Evolutionary conservation across 2,113 vertebrate genomes (phyloP), one percentile per base, ranked within the genome.

Genomic region (Sclerurus mexicanus): DNA sequence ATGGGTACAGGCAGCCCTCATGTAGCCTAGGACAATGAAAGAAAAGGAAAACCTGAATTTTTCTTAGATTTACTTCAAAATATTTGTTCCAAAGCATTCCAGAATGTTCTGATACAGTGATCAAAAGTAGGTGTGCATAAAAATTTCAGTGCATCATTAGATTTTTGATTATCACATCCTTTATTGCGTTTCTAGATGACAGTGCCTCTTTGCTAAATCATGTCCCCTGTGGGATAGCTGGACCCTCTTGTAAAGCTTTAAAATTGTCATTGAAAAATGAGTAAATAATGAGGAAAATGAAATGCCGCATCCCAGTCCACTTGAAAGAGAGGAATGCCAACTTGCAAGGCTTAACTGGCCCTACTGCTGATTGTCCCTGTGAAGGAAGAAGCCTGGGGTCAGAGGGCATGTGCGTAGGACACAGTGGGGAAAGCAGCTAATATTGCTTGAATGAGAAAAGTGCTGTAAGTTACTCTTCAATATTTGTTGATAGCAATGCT

Each of bases 401-500:
- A 72, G 58, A 47, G 56, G 76, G 87, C 0, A 5, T 18, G 59
- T 64, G 69, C 91, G 15, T 35, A 90, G 67, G 80, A 69, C 81
- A 59, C 27, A 55, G 77, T 12, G 81, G 53, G 85, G 73, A 87
- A 89, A 62, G 31, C 69, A 89, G 53, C 56, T 72, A 89, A 72
- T 95, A 84, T 74, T n/a, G 7, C 46, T 49, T 68, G 37, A 52
- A 80, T 81, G 50, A 95, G 93, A 92, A 78, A 82, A 90, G 92
- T 82, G 74, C 60, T 95, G 21, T 67, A 95, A 94, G 53, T 80
- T 83, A 28, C 42, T 75, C 22, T 81, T 82, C 85, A 78, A 53
- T 78, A 89, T 89, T 86, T 97, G 76, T 94, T 95, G 85, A 75
- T 72, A 97, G 87, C 33, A 73, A 33, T 80, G 74, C 89, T 94